Conservation (phyloP, 2,888 invertebrate species). For the Drosophila atripex region DNA sequence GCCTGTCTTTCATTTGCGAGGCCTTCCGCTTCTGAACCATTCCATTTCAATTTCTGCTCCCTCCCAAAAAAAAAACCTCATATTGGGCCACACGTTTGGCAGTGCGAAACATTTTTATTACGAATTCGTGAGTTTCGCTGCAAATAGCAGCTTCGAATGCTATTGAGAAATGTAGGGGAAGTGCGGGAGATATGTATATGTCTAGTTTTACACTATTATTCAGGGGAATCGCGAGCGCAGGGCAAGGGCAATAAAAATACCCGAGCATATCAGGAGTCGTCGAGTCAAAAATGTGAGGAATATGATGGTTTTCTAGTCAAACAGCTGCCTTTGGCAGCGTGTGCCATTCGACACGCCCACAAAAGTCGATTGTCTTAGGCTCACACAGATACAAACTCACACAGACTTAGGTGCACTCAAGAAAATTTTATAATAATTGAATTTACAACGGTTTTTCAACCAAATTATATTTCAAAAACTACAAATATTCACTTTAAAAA, state of each 20-base stretch:
- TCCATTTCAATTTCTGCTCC: constrained; percentile 32
- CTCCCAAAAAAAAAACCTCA: constrained; percentile 22
- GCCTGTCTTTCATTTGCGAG: constrained; percentile 48
- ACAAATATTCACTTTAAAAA: background rate
- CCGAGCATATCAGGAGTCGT: constrained; percentile 61
- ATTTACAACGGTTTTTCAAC: too few species aligned
- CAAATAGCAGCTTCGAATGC: constrained; percentile 65
- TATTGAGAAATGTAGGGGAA: constrained; percentile 22
- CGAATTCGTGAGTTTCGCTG: constrained; percentile 80
- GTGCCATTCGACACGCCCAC: constrained; percentile 70
- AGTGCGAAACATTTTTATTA: constrained; percentile 77
- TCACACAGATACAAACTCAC: constrained; percentile 11
- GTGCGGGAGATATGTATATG: constrained; percentile 30
- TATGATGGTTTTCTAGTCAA: constrained; percentile 9
- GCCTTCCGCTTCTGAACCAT: constrained; percentile 28
- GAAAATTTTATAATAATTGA: too few species aligned
- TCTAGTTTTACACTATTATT: constrained; percentile 58
- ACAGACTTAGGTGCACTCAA: background rate
- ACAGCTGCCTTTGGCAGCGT: constrained; percentile 28
- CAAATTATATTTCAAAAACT: too few species aligned
- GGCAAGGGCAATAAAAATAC: constrained; percentile 78
- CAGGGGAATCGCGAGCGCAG: constrained; percentile 51
- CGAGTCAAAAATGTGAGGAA: constrained; percentile 15
- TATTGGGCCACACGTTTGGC: constrained; percentile 45
- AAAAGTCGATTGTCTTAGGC: constrained; percentile 67